Evolutionary conservation across 1,140 invertebrate genomes (phyloP).

Genomic region (Neodiprion lecontei): DNA sequence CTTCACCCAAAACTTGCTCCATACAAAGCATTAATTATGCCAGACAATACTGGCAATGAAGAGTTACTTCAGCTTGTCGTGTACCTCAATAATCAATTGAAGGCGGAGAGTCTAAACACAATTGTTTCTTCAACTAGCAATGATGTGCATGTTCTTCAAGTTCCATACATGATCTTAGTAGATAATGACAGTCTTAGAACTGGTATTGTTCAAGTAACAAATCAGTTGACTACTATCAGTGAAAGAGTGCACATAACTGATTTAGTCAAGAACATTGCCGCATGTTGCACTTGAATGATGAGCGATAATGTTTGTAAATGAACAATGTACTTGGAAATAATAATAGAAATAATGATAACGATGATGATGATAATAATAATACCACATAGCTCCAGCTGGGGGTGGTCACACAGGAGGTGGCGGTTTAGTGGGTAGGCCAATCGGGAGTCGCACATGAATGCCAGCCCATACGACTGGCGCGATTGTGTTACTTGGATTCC

Average conservation of each 20-base stretch:
- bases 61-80: slow-evolving; percentile 51
- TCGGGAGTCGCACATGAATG: too few relatives aligned
- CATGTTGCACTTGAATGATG: background rate
- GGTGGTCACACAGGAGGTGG: too few relatives aligned
- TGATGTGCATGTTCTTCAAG: slow-evolving; percentile 50
- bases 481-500: too few relatives aligned
- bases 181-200: slow-evolving; percentile 70
- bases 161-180: slow-evolving; percentile 74
- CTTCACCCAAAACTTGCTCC: slow-evolving; percentile 77
- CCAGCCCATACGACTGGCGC: too few relatives aligned
- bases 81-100: slow-evolving; percentile 55
- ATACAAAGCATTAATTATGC: slow-evolving; percentile 69
- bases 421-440: too few relatives aligned
- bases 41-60: slow-evolving; percentile 34
- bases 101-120: slow-evolving; percentile 48
- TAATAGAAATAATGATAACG: too few relatives aligned
- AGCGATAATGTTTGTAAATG: background rate
- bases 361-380: too few relatives aligned
- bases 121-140: slow-evolving; percentile 39
- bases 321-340: too few relatives aligned
- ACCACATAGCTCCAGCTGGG: too few relatives aligned
- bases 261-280: slow-evolving; percentile 55
- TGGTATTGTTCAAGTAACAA: slow-evolving; percentile 76
- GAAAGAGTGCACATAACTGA: slow-evolving; percentile 63
- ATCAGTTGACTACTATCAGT: slow-evolving; percentile 73